Percentiles rank a stretch among this genome's conserved stretches.
These are phyloP conservation scores for Dryomyza anilis DNA, from an alignment of 2,888 invertebrate species.

Conservation along the genomic window DNA sequence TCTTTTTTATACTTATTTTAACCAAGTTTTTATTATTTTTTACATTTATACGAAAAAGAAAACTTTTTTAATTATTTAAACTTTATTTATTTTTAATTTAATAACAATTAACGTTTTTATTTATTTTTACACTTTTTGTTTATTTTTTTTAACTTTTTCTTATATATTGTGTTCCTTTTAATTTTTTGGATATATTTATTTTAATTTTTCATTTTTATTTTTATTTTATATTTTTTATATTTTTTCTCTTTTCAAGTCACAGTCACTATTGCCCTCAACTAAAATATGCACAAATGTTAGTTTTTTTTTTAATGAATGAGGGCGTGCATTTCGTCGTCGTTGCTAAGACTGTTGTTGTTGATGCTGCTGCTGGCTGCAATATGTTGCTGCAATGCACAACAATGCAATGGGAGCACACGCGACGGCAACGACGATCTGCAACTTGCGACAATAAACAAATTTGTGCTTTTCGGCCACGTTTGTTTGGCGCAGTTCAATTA, in stretches of 20 bases:
- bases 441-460: slow-evolving; percentile 28
- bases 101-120: too few relatives aligned
- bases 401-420: slow-evolving; percentile 1
- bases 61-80: too few relatives aligned
- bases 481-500: not conserved
- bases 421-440: slow-evolving; percentile 16
- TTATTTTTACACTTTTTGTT: too few relatives aligned
- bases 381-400: not conserved
- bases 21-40: too few relatives aligned
- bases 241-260: not conserved
- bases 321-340: not conserved
- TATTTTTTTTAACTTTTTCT: not conserved
- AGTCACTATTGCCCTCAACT: not conserved
- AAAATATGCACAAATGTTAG: not conserved
- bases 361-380: not conserved
- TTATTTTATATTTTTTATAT: not conserved
- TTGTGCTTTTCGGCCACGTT: not conserved
- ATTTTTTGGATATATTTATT: not conserved
- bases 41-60: too few relatives aligned
- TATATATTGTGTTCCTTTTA: not conserved
- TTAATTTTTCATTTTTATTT: not conserved
- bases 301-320: too few relatives aligned
- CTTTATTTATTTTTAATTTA: too few relatives aligned
- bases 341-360: not conserved
- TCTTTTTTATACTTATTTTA: too few relatives aligned